A percentile compares a stretch with the other conserved stretches of the same genome.
Evolutionary conservation across 2,797 vertebrate genomes (phyloP).

Genomic region (Enteromius viviparus): DNA sequence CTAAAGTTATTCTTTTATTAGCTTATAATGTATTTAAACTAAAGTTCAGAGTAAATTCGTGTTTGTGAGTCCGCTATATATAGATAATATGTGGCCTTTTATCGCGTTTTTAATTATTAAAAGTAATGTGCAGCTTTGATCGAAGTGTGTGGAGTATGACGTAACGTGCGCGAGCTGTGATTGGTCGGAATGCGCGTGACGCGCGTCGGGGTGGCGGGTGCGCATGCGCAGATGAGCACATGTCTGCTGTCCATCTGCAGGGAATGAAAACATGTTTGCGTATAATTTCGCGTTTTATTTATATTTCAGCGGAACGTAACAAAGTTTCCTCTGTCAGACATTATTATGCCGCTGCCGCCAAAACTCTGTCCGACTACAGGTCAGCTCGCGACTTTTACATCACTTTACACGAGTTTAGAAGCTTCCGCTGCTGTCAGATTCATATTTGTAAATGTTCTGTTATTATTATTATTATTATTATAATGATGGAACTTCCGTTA

Average conservation of each 20-base stretch:
- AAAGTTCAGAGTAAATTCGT: not conserved
- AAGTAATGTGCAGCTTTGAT: not conserved
- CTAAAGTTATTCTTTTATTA: not conserved
- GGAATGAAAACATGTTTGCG: slow-evolving; percentile 56
- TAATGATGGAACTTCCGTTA: too few relatives aligned
- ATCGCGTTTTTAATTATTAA: too few relatives aligned
- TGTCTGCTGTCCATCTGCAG: not conserved
- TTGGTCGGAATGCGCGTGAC: not conserved
- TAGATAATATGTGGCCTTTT: not conserved
- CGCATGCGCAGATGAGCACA: slow-evolving; percentile 11
- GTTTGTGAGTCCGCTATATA: not conserved
- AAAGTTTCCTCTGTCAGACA: slow-evolving; percentile 29
- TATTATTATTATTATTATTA: not conserved
- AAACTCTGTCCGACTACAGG: slow-evolving; percentile 7
- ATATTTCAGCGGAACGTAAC: slow-evolving; percentile 16
- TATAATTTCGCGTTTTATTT: slow-evolving; percentile 26
- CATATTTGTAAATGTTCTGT: too few relatives aligned
- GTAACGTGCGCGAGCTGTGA: not conserved
- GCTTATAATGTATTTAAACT: not conserved
- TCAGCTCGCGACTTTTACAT: not conserved
- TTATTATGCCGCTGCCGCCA: not conserved
- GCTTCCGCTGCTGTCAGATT: too few relatives aligned
- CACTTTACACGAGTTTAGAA: not conserved
- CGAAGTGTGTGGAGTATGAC: not conserved
- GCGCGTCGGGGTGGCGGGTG: not conserved